Conservation (phyloP, 2,797 vertebrate genomes). For the Danio albolineatus region DNA sequence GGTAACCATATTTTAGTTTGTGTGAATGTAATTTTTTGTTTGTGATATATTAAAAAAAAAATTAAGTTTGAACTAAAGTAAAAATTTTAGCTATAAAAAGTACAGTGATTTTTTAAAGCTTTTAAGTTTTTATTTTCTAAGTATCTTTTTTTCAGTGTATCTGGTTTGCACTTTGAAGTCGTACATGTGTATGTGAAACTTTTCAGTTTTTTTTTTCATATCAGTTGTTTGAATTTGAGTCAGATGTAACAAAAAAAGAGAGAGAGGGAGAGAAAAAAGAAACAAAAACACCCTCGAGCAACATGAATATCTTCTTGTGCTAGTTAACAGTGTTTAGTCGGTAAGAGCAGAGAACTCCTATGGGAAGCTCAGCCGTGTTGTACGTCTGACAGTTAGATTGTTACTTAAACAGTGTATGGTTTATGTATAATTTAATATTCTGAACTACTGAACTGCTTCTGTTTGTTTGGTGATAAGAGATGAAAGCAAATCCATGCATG, state of each 20-base stretch:
- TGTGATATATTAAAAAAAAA: no score
- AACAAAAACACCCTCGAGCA: neutral
- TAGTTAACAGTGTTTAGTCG: conserved; percentile 35
- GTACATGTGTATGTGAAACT: neutral
- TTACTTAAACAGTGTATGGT: conserved; percentile 6
- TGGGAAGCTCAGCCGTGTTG: conserved; percentile 9
- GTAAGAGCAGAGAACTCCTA: conserved; percentile 12
- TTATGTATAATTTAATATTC: conserved; percentile 38
- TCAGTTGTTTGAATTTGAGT: conserved; percentile 13
- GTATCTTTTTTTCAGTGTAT: no score
- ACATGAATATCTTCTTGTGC: conserved; percentile 4
- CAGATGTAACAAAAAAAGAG: neutral
- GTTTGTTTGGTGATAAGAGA: neutral
- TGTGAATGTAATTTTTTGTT: no score
- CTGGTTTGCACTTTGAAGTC: neutral
- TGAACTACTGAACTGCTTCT: conserved; percentile 7
- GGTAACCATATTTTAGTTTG: no score
- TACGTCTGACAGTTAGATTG: conserved; percentile 1
- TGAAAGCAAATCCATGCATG: neutral
- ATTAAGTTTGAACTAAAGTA: no score
- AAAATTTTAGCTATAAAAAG: no score
- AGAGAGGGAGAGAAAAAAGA: no score
- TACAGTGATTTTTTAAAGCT: no score
- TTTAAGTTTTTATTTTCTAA: no score
- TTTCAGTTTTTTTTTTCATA: neutral